Evolutionary conservation across 2,113 vertebrate species (phyloP), one percentile per base, ranked within the genome.

Genomic region (Pitta sordida): DNA sequence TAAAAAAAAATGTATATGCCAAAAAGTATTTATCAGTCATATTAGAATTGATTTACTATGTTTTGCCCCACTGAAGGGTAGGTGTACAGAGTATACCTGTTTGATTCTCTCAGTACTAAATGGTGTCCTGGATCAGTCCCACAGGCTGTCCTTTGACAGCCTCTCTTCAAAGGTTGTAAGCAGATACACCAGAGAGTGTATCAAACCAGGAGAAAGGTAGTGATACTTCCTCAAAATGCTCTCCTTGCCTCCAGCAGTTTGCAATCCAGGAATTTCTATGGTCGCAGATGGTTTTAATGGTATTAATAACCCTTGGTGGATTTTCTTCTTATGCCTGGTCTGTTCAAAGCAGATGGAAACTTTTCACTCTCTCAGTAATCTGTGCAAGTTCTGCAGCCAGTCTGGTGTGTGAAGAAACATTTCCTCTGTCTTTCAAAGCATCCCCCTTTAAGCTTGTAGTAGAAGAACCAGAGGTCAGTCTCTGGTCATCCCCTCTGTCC

Each of bases 251-350:
- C 62, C 58, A 83, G 71, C 65, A 78, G 27, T 88, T 76, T 88
- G 62, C 49, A 68, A 1, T 88, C 41, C 51, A 91, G 68, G 89
- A 77, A 88, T 77, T 83, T 88, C 60, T 63, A 46, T 20, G 15
- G 41, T 83, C 55, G 67, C 86, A 92, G 73, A 92, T 94, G 80
- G 55, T 58, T 96, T 95, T 90, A 88, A 88, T 83, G 83, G 30
- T 43, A 62, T 93, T 88, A 83, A 49, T 93, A 92, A 90, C 46
- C 21, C 79, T 86, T 10, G 11, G 43, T 27, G 77, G 55, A 51
- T 92, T 94, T 93, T 56, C 49, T 43, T 90, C 16, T 22, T 4
- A 4, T 51, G 6, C 46, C 27, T 83, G 36, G 18, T 58, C 59
- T 94, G 15, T 73, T 69, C 29, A 46, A 86, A 85, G 73, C 26